Base-by-base conservation (phyloP, 2,888 invertebrate genomes). In the Punctoribates punctum region DNA sequence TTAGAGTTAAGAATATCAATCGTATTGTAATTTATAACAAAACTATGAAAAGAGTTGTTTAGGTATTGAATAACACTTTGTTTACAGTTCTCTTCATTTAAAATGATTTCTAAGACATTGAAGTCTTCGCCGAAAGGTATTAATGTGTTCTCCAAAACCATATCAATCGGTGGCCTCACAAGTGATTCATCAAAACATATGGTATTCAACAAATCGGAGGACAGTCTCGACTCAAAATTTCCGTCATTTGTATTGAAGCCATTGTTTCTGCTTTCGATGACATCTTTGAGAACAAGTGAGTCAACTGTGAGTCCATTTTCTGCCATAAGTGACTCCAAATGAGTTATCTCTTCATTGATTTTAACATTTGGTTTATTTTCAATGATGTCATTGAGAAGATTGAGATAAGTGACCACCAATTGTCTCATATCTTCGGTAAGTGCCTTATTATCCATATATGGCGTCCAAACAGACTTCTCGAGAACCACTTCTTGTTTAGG, bases 381-480 rank as follows among this genome's bases (percentile, higher is more conserved):
- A 3, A 62, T 29, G 13, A 27, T 8, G 17, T 27, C 29, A 8
- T 27, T 15, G 5, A 29, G 25, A 1, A 62, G 4, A 13, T 62
- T 6, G 1, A 62, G 1, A 62, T 62, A 62, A 1, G 15, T 27
- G 1, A 13, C 29, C 1, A 25, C 13, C 25, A 62, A 15, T 29
- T 27, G 62, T 5, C 17, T 8, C 62, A 25, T 29, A 62, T 29
- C 29, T 3, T 25, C 27, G 2, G 25, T 6, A 8, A 62, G 27
- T 1, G 15, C 29, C 9, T 27, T 62, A 13, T 62, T 13, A 25
- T 79, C 75, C 75, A 85, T 81, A 83, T 91, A 91, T 1, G 95
- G 92, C 76, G 92, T 86, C 84, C 94, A 96, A 73, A 87, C 85
- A 85, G 92, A 94, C 80, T 89, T 88, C 85, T 96, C 96, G 25